Evolutionary conservation across 2,797 vertebrate species (phyloP), one percentile per base, ranked within the genome.

Genomic region (Micropoecilia bifurca): DNA sequence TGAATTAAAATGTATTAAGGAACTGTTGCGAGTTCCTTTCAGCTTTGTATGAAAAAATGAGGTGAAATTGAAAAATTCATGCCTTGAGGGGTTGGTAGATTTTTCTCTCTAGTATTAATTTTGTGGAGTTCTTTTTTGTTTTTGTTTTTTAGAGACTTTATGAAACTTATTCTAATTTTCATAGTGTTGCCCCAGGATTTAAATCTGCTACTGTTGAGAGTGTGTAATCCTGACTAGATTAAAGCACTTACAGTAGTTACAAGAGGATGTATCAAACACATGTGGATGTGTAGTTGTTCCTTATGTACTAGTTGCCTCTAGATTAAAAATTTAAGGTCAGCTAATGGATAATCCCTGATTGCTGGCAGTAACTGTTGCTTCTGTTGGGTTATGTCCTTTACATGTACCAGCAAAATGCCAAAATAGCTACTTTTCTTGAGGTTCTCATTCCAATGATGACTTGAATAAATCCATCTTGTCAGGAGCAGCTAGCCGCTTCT

Each of bases 161-260:
- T 71, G 43, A 16, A n/a, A 13, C 13, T 45, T n/a, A 14, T 45
- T 6, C 25, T 16, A 7, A 14, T n/a, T 45, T 45, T 71, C 12
- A 33, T 45, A n/a, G 39, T 12, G 22, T 43, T 43, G 33, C 36
- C 39, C 18, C 33, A 41, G 63, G 36, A 68, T 68, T 20, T 39
- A 41, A 36, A 7, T 9, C 61, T 22, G 61, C 61, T 36, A 66
- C 61, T 66, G 30, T 61, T 61, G 53, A 61, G 30, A 36, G 61
- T 69, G 36, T 68, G 16, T 69, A 25, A n/a, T 69, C 20, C 22
- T 5, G 66, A 43, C 66, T 69, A 69, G 39, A 69, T 43, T 10
- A 22, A 43, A 69, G 66, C 41, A 45, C 68, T 71, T 71, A 71
- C 41, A 14, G 41, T 71, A 71, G 41, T 71, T 71, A 45, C 6